A percentile compares a stretch with the other conserved stretches of the same genome.
These are phyloP conservation scores for Sternarchorhynchus goeldii DNA, from an alignment of 2,797 vertebrate species.

Conservation along the genomic window DNA sequence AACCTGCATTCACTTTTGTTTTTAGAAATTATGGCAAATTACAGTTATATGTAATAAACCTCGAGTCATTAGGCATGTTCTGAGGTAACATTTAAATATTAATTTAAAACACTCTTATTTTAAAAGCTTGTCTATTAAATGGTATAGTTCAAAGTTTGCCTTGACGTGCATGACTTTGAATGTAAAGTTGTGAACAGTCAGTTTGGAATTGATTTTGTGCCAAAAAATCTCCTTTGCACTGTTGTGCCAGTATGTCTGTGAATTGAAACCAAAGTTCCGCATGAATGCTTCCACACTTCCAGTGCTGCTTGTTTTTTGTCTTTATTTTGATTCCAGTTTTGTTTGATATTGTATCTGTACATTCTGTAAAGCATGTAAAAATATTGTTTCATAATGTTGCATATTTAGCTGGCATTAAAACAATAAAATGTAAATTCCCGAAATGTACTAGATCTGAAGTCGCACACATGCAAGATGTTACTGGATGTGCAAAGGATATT, in stretches of 20 bases:
- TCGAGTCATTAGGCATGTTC: not conserved
- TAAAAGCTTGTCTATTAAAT: not conserved
- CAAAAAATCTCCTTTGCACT: conserved; percentile 53
- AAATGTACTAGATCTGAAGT: conserved; percentile 20
- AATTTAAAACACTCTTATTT: not conserved
- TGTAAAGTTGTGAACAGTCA: conserved; percentile 13
- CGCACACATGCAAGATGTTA: not conserved
- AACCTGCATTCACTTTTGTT: conserved; percentile 21
- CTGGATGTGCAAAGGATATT: not conserved
- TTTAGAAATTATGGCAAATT: not conserved
- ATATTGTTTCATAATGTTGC: conserved; percentile 64
- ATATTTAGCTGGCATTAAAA: conserved; percentile 74
- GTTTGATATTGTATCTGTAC: conserved; percentile 69
- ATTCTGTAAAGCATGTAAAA: conserved; percentile 82
- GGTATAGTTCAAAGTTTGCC: not conserved
- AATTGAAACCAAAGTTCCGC: conserved; percentile 78
- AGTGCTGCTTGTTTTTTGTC: conserved; percentile 73
- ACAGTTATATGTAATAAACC: not conserved
- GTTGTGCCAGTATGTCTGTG: conserved; percentile 52
- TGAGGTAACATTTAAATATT: not conserved
- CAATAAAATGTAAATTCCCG: conserved; percentile 74
- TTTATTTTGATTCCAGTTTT: conserved; percentile 59
- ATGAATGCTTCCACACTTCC: conserved; percentile 68
- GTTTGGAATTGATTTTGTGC: conserved; percentile 23
- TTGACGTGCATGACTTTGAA: not conserved